These are phyloP conservation scores for Coptodon rendalli DNA, from an alignment of 2,113 vertebrate genomes.

Conservation along the genomic window DNA sequence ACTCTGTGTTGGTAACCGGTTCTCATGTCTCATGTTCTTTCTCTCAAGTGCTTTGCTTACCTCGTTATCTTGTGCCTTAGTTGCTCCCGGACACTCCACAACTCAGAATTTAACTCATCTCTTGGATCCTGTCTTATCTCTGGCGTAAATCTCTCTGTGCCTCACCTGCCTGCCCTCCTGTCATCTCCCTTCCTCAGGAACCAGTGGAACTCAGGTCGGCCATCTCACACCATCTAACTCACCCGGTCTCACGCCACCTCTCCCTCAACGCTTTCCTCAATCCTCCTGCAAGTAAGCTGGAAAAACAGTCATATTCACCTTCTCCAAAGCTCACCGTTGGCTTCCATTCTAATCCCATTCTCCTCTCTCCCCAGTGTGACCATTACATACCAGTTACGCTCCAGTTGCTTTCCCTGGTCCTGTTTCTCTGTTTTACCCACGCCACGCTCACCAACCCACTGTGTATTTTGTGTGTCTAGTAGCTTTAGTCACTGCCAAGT, in stretches of 20 bases:
- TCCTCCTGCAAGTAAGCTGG: neutral
- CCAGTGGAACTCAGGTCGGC: rapidly evolving
- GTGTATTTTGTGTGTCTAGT: neutral
- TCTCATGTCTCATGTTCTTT: neutral
- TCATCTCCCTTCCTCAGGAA: neutral
- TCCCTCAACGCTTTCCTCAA: neutral
- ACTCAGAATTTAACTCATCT: neutral
- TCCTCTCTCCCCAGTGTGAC: neutral
- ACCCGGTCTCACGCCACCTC: neutral
- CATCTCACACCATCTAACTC: neutral
- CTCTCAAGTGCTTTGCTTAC: neutral
- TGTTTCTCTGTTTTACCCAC: neutral
- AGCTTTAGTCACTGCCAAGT: neutral
- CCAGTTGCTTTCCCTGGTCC: neutral
- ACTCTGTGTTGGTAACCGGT: neutral
- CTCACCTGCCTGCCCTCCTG: neutral
- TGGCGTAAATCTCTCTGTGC: neutral
- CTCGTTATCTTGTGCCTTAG: neutral
- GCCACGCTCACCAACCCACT: neutral
- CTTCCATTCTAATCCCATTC: neutral
- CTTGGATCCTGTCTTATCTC: neutral
- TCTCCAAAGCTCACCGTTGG: neutral
- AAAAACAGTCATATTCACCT: neutral
- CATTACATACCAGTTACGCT: rapidly evolving
- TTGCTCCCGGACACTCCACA: neutral